These are phyloP conservation scores for Xiphorhynchus elegans DNA, from an alignment of 2,113 vertebrate species.

Conservation along the genomic window DNA sequence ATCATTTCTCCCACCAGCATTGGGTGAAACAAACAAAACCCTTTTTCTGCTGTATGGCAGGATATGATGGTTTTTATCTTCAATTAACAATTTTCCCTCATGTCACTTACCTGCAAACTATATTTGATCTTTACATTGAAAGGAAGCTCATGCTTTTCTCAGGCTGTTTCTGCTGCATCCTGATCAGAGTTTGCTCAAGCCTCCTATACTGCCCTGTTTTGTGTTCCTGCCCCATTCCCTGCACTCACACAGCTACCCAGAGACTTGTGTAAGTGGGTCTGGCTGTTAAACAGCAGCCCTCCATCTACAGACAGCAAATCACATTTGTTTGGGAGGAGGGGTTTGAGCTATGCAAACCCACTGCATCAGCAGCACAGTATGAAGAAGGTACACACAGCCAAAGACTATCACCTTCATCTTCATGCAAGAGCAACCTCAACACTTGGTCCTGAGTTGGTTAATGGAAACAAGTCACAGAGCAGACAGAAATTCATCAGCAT, in stretches of 20 bases:
- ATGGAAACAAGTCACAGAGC: neutral
- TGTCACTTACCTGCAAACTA: neutral
- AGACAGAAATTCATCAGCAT: neutral
- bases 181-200: fast-evolving
- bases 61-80: neutral
- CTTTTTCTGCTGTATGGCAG: neutral
- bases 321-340: neutral
- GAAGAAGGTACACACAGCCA: neutral
- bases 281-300: neutral
- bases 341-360: neutral
- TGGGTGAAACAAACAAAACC: neutral
- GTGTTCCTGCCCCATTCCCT: neutral
- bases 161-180: neutral
- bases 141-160: neutral
- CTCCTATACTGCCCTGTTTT: fast-evolving
- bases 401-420: neutral
- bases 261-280: fast-evolving
- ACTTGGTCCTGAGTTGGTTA: neutral
- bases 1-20: neutral
- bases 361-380: fast-evolving
- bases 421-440: neutral
- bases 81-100: neutral
- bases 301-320: neutral
- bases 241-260: neutral
- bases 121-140: neutral